A percentile compares a stretch with the other conserved stretches of the same genome.
phyloP scores from a whole-genome alignment of 2,113 vertebrate species.

The Plecotus auritus region DNA sequence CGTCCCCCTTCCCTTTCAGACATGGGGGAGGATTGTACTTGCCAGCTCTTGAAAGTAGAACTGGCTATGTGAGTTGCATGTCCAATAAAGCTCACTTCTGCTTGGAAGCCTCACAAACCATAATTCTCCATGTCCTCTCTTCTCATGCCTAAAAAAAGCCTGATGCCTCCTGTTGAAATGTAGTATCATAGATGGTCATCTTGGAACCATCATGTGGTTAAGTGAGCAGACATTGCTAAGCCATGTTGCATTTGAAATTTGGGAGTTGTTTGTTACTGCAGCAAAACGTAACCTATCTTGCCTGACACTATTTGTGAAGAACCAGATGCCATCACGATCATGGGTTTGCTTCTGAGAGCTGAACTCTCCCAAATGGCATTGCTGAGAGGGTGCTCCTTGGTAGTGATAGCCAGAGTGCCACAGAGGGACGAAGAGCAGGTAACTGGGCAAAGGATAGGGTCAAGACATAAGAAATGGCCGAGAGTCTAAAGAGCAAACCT shows the following conservation, averaged over 20 bases:
- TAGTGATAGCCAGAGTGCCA: not conserved
- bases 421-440: not conserved
- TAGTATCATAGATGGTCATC: not conserved
- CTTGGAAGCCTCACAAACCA: not conserved
- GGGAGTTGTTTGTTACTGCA: not conserved
- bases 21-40: not conserved
- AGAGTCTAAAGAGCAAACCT: not conserved
- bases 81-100: not conserved
- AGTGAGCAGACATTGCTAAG: not conserved
- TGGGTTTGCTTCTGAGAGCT: not conserved
- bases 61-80: not conserved
- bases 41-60: not conserved
- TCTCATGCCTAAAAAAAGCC: not conserved
- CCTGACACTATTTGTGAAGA: not conserved
- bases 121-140: not conserved
- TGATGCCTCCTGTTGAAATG: not conserved
- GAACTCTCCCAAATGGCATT: not conserved
- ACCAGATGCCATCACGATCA: rapidly evolving
- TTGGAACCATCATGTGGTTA: not conserved
- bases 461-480: not conserved
- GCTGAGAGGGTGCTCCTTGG: not conserved
- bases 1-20: not conserved
- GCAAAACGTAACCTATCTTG: not conserved
- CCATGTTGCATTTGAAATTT: not conserved
- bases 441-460: not conserved